Percentiles rank a stretch among this genome's conserved stretches.
Evolutionary conservation across 2,797 vertebrate genomes (phyloP).

Genomic region (Chelon labrosus): DNA sequence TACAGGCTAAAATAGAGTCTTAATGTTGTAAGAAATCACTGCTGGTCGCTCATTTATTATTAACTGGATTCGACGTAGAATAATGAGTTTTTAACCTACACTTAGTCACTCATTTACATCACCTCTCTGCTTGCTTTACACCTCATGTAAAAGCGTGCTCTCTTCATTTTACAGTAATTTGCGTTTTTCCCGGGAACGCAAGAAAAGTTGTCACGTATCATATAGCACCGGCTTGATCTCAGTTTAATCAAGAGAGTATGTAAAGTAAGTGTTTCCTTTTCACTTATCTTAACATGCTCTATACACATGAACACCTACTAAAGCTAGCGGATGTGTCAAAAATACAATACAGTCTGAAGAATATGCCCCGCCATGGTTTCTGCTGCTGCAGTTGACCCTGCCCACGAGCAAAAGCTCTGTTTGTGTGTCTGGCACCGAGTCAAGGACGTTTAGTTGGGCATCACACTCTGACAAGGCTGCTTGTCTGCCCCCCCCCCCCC

Average conservation of each 20-base stretch:
- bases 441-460: constrained; percentile 49
- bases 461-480: constrained; percentile 50
- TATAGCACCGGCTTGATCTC: not conserved
- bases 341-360: not conserved
- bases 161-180: constrained; percentile 1
- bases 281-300: not conserved
- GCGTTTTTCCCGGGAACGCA: not conserved
- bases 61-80: constrained; percentile 19
- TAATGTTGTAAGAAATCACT: constrained; percentile 32
- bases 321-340: constrained; percentile 5
- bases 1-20: constrained; percentile 11
- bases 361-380: constrained; percentile 5
- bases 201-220: not conserved
- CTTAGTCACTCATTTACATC: not conserved
- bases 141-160: not conserved
- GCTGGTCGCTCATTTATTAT: constrained; percentile 28
- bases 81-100: constrained; percentile 13
- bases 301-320: not conserved
- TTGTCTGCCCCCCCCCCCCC: constrained; percentile 30
- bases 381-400: constrained; percentile 19
- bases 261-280: no score
- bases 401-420: constrained; percentile 19
- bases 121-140: not conserved
- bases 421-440: constrained; percentile 42
- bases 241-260: no score